These are phyloP conservation scores for Nomada flava DNA, from an alignment of 2,888 invertebrate species.

Conservation along the genomic window DNA sequence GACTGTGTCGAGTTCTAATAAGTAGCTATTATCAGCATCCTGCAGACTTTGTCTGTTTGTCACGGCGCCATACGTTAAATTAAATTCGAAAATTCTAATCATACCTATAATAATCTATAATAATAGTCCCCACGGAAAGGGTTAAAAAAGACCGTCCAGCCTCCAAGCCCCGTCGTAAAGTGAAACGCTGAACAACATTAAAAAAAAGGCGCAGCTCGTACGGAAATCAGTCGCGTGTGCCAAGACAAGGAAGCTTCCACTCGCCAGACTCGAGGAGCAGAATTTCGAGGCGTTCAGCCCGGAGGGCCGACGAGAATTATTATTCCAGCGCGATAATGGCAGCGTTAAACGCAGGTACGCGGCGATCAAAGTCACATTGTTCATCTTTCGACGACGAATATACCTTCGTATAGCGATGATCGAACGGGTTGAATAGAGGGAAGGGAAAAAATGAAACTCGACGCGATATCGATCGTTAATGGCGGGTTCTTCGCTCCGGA, in stretches of 20 bases:
- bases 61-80: too few species aligned
- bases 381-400: conserved; percentile 46
- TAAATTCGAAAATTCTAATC: too few species aligned
- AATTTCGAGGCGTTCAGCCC: conserved; percentile 1
- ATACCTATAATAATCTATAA: too few species aligned
- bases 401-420: conserved; percentile 7
- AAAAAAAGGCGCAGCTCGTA: conserved; percentile 49
- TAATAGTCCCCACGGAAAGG: too few species aligned
- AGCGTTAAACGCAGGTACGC: conserved; percentile 60
- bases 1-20: too few species aligned
- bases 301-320: conserved; percentile 27
- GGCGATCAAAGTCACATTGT: conserved; percentile 68
- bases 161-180: too few species aligned
- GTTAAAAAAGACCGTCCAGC: too few species aligned
- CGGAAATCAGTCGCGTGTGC: conserved; percentile 55
- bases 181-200: too few species aligned
- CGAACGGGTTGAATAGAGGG: neutral
- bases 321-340: conserved; percentile 64
- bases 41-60: too few species aligned
- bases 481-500: conserved; percentile 39
- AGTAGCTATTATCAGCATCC: too few species aligned
- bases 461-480: conserved; percentile 54
- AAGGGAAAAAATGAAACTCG: conserved; percentile 11
- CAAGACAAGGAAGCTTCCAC: conserved; percentile 3
- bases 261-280: conserved; percentile 1